Conservation (phyloP, 2,888 invertebrate genomes). For the Eutolmus rufibarbis region DNA sequence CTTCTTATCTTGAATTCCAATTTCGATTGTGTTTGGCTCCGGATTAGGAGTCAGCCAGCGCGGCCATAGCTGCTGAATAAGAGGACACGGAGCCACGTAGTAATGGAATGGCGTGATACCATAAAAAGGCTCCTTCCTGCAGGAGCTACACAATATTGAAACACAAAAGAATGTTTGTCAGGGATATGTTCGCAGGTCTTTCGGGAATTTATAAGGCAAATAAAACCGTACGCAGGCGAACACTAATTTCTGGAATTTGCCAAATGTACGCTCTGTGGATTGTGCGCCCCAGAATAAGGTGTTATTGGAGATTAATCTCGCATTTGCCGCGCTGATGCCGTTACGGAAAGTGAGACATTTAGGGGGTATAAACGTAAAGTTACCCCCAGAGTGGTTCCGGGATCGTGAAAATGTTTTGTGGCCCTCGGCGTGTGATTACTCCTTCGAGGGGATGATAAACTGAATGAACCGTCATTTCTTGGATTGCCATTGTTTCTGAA, state of each 20-base stretch:
- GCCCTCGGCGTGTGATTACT: background rate
- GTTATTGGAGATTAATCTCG: constrained; percentile 28
- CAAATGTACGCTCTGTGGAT: constrained; percentile 13
- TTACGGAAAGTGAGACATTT: background rate
- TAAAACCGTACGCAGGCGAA: constrained; percentile 30
- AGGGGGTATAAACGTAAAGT: constrained; percentile 4
- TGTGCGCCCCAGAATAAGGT: background rate
- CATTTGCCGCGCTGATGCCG: background rate
- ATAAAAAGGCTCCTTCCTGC: constrained; percentile 30
- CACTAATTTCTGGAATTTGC: constrained; percentile 34
- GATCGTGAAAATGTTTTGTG: background rate
- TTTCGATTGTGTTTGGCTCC: constrained; percentile 45
- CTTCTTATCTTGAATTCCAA: constrained; percentile 47
- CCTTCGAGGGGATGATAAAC: background rate
- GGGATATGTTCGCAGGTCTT: constrained; percentile 31
- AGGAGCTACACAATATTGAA: constrained; percentile 8
- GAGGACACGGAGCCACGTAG: constrained; percentile 35
- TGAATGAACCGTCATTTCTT: background rate
- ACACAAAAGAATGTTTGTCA: constrained; percentile 35
- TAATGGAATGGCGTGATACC: constrained; percentile 34
- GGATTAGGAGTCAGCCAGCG: constrained; percentile 34
- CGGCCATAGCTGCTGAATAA: constrained; percentile 33
- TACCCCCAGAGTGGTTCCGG: background rate
- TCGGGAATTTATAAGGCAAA: constrained; percentile 38
- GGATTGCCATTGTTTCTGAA: background rate